Base-by-base conservation (phyloP, 2,888 invertebrate species). In the Callinectes sapidus region DNA sequence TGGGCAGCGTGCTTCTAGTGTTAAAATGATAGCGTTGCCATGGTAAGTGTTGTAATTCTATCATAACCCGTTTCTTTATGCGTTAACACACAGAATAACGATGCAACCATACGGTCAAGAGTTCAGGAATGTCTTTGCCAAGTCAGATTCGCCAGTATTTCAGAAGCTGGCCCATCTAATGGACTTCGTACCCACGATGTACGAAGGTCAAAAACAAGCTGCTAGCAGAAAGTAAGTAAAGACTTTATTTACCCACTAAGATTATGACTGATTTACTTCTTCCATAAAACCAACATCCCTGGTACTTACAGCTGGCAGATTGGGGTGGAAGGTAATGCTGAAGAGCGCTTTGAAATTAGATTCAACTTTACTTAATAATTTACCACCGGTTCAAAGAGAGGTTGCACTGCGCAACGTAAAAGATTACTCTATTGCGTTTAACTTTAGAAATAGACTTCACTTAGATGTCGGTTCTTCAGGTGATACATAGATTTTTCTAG, bases 51-150 rank as follows among this genome's bases (percentile, higher is more conserved):
- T 28, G 28, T 39, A 39, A 5, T 71, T 28, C 6, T 77, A 77
- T 5, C 10, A 28, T 77, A 87, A n/a, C n/a, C 10, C 10, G 10
- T 32, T 71, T 39, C 1, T 5, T 13, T 6, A 23, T 28, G 32
- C 28, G 71, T 77, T 77, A n/a, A 77, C 71, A 77, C 71, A 39
- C 55, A 92, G 92, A 81, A 92, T 92, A 77, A 92, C 92, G n/a
- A 92, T 92, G 92, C 89, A 66, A 16, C 54, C 92, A 16, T 92
- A 85, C 85, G 92, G 92, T 23, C 55, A 54, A 1, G 92, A 92
- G 28, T 92, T 92, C 85, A 89, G 55, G 42, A 85, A 16, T 1
- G 89, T 92, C 66, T 92, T 92, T 87, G 85, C 87, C 18, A 81
- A 92, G 39, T 92, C 92, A 55, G 89, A 92, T 18, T 89, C 85